Conservation (phyloP, 2,888 invertebrate genomes). For the Amphipoea oculea region DNA sequence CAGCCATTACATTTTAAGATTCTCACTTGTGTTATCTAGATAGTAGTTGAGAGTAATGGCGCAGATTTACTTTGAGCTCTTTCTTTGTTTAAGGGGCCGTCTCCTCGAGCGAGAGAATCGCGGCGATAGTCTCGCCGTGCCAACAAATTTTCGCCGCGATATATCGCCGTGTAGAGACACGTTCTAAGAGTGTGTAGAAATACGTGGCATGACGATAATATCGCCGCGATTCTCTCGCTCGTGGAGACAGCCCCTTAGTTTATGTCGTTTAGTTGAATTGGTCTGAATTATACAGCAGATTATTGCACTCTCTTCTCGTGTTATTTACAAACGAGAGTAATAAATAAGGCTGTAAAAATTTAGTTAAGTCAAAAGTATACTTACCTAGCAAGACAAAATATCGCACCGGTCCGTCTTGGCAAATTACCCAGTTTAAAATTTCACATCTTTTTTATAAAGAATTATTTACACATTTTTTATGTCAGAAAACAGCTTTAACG, state of each 20-base stretch:
- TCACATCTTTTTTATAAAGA: not conserved
- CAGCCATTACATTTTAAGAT: constrained; percentile 58
- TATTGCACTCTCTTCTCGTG: constrained; percentile 19
- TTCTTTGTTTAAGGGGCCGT: constrained; percentile 28
- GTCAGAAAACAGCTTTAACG: not conserved
- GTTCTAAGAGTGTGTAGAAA: no score
- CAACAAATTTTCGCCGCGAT: no score
- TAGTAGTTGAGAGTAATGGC: constrained; percentile 37
- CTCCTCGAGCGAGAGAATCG: no score
- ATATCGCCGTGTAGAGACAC: no score
- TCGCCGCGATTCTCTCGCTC: no score
- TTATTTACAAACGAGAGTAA: not conserved
- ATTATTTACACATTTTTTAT: not conserved
- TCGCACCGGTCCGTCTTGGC: not conserved
- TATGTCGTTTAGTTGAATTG: constrained; percentile 23
- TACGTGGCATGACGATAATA: no score
- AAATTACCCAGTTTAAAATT: not conserved
- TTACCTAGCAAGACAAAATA: not conserved
- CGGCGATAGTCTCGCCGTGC: no score
- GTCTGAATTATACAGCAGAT: constrained; percentile 27
- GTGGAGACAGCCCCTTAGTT: not conserved
- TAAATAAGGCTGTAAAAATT: not conserved
- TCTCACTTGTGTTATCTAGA: constrained; percentile 57
- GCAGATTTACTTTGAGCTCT: constrained; percentile 35
- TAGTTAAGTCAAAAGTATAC: not conserved